phyloP scores from a whole-genome alignment of 2,797 vertebrate genomes.

The Dallia pectoralis region DNA sequence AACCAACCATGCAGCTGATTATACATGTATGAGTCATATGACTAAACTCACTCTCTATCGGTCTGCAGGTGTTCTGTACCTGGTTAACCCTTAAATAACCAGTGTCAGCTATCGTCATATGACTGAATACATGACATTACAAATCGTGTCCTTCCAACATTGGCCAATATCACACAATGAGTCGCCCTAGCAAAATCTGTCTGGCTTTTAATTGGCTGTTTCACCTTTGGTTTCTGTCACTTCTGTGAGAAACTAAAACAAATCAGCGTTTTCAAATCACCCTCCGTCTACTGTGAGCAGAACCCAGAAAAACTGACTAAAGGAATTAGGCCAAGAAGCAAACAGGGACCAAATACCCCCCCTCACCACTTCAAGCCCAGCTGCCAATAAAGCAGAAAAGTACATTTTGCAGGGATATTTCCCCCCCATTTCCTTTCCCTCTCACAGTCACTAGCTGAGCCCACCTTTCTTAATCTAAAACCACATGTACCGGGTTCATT shows the following conservation, averaged over 20 bases:
- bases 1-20: not conserved
- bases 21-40: not conserved
- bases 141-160: not conserved
- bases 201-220: constrained; percentile 3
- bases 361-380: constrained; percentile 10
- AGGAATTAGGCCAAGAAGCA: not conserved
- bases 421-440: constrained; percentile 19
- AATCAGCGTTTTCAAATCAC: not conserved
- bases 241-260: not conserved
- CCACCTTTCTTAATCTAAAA: constrained; percentile 38
- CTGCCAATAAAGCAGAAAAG: constrained; percentile 24
- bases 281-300: not conserved
- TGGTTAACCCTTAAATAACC: not conserved
- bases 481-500: constrained; percentile 42
- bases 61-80: not conserved
- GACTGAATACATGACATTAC: not conserved
- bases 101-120: not conserved
- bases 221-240: constrained; percentile 4
- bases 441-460: constrained; percentile 2
- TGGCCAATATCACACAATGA: not conserved
- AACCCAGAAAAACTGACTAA: not conserved
- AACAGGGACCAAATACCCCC: not conserved
- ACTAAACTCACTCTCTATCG: not conserved
- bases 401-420: constrained; percentile 12
- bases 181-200: not conserved